Base-by-base conservation (phyloP, 23 tunicate species). In the Oikopleura dioica region DNA sequence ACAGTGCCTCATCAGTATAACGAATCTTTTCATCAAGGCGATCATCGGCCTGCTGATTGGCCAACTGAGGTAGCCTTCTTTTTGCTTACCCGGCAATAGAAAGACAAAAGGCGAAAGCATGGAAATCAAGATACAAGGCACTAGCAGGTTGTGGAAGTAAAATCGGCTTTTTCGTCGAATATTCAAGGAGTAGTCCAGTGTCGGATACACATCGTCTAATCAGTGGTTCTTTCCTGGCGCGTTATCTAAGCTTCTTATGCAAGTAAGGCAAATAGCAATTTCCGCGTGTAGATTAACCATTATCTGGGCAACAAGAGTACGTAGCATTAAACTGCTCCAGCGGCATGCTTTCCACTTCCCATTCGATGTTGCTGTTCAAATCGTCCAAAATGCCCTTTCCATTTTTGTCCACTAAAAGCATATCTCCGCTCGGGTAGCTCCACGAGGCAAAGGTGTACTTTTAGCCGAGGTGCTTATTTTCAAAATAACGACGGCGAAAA, bases 371-470 rank as follows among this genome's bases (percentile, higher is more conserved):
- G 24, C 75, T 16, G 9, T 59, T 37, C 36, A 78, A 78, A 35
- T 77, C 69, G 76, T 77, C 79, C 80, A 75, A 35, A 35, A 35
- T 78, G 34, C 68, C 76, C 12, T 78, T 37, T 21, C 24, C 26
- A 37, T 80, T 78, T 16, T 30, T 44, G 24, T 59, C 37, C 1
- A 26, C 29, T 9, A 80, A 23, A 31, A 29, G 68, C 69, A 80
- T 34, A 0, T 76, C 80, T 35, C 76, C 35, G 0, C 36, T 26
- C 23, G 44, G 36, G 80, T 37, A 80, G 26, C 80, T 76, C 82
- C 80, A 76, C 35, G 82, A 80, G 29, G 80, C 82, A 35, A 76
- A 80, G 1, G 35, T 31, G 37, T 68, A 69, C 4, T n/a, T n/a
- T n/a, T n/a, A n/a, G n/a, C n/a, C n/a, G n/a, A n/a, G n/a, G n/a